Base-by-base conservation (phyloP, 2,113 vertebrate genomes). In the Dipodomys spectabilis region DNA sequence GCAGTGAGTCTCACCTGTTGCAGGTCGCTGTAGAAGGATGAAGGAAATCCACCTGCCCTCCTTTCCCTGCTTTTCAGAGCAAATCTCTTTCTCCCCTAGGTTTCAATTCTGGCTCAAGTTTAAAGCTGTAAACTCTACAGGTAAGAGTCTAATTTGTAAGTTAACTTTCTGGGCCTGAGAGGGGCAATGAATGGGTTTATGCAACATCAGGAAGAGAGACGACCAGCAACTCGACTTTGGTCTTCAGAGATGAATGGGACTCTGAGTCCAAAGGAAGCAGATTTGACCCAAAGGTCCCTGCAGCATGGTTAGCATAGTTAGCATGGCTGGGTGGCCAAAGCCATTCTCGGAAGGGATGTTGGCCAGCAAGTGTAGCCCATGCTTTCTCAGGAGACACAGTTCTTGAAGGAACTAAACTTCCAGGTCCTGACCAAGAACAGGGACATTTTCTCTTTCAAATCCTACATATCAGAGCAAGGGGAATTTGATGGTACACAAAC, bases 391-490 rank as follows among this genome's bases (percentile, higher is more conserved):
- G 22, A 6, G 12, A 3, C 6, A 12, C 6, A 1, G 13, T 9
- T 16, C 49, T 64, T 5, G 0, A 10, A 16, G 64, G 32, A 82
- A 15, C n/a, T 8, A 0, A 19, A 23, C 60, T 27, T 19, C 44
- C 35, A 5, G 67, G 35, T 1, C 4, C 39, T 4, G 62, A 35
- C 28, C 20, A 5, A 27, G 53, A 25, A 1, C 7, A 28, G 0
- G 1, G 2, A 0, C 11, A 11, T 39, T 45, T 72, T 25, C 39
- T 44, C 28, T 49, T 39, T n/a, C 30, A 11, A 2, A 1, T 0
- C 0, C 0, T 27, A 4, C 5, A 0, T 32, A 15, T 10, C 30
- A 1, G 22, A 69, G 18, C 16, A 28, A 20, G 35, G 27, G 11
- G 12, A 4, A 25, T 6, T 0, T 1, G 2, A 8, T 0, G 1